These are phyloP conservation scores for Tragopan temminckii DNA, from an alignment of 2,797 vertebrate genomes.

Conservation along the genomic window DNA sequence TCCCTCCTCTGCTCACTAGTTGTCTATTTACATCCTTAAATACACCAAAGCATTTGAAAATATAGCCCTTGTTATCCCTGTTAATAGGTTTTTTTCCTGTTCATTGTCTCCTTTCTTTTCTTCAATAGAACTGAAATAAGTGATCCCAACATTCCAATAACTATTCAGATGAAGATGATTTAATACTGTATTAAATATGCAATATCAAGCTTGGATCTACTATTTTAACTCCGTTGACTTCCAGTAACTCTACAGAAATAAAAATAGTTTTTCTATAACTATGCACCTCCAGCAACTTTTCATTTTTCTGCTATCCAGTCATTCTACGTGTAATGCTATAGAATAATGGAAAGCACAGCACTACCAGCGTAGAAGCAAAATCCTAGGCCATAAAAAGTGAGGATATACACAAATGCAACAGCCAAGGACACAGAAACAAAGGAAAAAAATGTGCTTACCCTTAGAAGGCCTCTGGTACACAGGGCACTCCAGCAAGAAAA, in stretches of 20 bases:
- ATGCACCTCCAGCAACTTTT: background rate
- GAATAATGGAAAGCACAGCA: no score
- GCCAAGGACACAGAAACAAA: no score
- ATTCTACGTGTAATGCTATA: background rate
- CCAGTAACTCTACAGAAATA: background rate
- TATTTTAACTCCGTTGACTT: background rate
- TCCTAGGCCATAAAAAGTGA: no score
- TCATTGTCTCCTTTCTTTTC: background rate
- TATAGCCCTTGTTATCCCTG: background rate
- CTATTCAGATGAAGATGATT: background rate
- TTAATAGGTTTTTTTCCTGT: background rate
- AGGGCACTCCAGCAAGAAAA: no score
- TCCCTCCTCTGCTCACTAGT: background rate
- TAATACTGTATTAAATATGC: background rate
- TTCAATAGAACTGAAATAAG: background rate
- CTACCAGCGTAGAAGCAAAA: no score
- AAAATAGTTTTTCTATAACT: background rate
- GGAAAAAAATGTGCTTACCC: no score
- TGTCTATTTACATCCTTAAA: background rate
- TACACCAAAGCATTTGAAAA: background rate
- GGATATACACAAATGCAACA: no score
- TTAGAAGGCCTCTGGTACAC: no score
- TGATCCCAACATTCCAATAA: background rate
- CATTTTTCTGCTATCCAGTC: background rate
- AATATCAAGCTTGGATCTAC: background rate